Evolutionary conservation across 2,113 vertebrate species (phyloP), one percentile per base, ranked within the genome.

Genomic region (Pseudorhombus dupliciocellatus): DNA sequence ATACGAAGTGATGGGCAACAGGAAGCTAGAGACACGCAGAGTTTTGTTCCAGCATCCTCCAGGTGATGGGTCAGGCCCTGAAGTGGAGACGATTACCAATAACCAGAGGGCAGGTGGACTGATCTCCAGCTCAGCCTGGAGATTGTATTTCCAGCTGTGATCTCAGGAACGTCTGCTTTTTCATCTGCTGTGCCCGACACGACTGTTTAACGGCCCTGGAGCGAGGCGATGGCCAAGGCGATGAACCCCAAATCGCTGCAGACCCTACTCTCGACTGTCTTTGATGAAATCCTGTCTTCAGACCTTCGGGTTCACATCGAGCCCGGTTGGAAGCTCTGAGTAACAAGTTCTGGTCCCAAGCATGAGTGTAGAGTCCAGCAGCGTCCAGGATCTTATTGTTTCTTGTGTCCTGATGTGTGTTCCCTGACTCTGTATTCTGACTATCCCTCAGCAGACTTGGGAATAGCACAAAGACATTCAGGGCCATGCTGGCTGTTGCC

Each of bases 51-150:
- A 24, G 26, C 4, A 5, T 67, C 63, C 52, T 63, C 52, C 67
- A 62, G 67, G 34, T 11, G 34, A 2, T 16, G 16, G 42, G 42
- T 46, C 42, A 46, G 42, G 16, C 42, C 42, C 42, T 16, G 6
- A 60, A n/a, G 57, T 51, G 34, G 31, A 46, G 20, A 30, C 62
- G 57, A 70, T 71, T 55, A 74, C 56, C 48, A 77, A 37, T 65
- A 66, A 83, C 73, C 22, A 1, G 65, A 76, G 72, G 64, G 58
- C 66, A 77, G 66, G 48, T 57, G 61, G 68, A 62, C 68, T 76
- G 59, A 76, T 76, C 64, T 50, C n/a, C 4, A 12, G n/a, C 4
- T 4, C 50, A 26, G 69, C 66, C 80, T 44, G 22, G 12, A 69
- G 70, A 31, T 48, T 56, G 58, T 52, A 30, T 50, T 53, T 66